Evolutionary conservation across 2,113 vertebrate genomes (phyloP), one percentile per base, ranked within the genome.

Genomic region (Psilopogon haemacephalus): DNA sequence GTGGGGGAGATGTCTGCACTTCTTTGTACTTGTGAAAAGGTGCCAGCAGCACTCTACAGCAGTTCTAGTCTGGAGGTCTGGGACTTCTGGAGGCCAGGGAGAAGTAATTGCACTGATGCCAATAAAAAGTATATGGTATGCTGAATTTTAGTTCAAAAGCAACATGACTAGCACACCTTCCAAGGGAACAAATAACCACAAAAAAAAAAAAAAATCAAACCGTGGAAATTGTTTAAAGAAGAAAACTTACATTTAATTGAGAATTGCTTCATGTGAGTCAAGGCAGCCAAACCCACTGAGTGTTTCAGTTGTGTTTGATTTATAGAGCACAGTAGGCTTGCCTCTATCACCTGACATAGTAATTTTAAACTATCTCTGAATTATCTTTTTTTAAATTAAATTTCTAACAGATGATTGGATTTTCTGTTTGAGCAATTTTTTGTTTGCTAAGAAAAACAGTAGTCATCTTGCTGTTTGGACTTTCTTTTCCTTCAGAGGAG

Each of bases 351-450:
- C 93, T 94, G 86, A 92, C 84, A 83, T 3, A 63, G 81, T 92
- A 79, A 96, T 96, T 96, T 96, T 95, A 73, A 94, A 93, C 93
- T 95, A 95, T 89, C 91, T 93, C 82, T 92, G 68, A 94, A 94
- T 96, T 96, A 96, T 92, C 91, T 94, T 94, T 93, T 95, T 91
- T 20, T 8, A 96, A 96, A 94, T 96, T 96, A 94, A 67, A 84
- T 96, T 94, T 95, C 71, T 94, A 89, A 58, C 30, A 38, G 42
- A 56, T 84, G 56, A 92, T 94, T 93, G 81, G 46, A 84, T 94
- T 92, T 93, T 92, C 86, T 89, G 46, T 91, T 86, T 84, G 59
- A 86, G 81, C 0, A 18, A 92, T 76, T 94, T 87, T 90, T 95
- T 95, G 68, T 94, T 96, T 94, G 70, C 70, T 92, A 84, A 86